Percentiles rank a stretch among this genome's conserved stretches.
phyloP scores from a whole-genome alignment of 2,888 invertebrate species.

The Tipula helvola region DNA sequence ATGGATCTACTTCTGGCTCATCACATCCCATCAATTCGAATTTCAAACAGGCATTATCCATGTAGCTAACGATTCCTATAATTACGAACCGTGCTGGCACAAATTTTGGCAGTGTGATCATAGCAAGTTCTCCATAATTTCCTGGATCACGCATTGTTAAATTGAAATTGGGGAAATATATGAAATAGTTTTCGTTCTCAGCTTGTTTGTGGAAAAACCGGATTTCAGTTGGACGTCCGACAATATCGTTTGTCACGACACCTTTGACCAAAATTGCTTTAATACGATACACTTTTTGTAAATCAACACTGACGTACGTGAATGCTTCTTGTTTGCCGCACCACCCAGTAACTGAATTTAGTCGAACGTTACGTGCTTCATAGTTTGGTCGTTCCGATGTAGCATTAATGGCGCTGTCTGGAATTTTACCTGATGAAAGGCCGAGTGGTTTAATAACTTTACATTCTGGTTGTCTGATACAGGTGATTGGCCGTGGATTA shows the following conservation, averaged over 20 bases:
- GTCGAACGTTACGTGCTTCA: slow-evolving; percentile 75
- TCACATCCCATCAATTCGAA: slow-evolving; percentile 95
- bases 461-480: slow-evolving; percentile 86
- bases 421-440: slow-evolving; percentile 80
- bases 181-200: slow-evolving; percentile 88
- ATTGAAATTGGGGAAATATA: slow-evolving; percentile 94
- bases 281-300: slow-evolving; percentile 84
- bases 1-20: slow-evolving; percentile 65
- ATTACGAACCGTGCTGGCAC: slow-evolving; percentile 90
- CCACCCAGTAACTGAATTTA: slow-evolving; percentile 92
- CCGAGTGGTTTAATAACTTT: slow-evolving; percentile 85
- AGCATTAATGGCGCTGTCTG: slow-evolving; percentile 89
- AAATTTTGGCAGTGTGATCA: slow-evolving; percentile 88
- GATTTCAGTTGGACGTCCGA: slow-evolving; percentile 91
- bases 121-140: slow-evolving; percentile 90
- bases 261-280: slow-evolving; percentile 90
- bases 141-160: slow-evolving; percentile 91
- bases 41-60: slow-evolving; percentile 92
- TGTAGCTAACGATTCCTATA: slow-evolving; percentile 89
- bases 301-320: slow-evolving; percentile 89
- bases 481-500: slow-evolving; percentile 80
- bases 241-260: slow-evolving; percentile 88
- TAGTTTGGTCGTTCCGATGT: slow-evolving; percentile 89
- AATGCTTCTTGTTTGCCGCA: slow-evolving; percentile 95
- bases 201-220: slow-evolving; percentile 94